Conservation (phyloP, 2,113 vertebrate species). For the Anolis sagrei region DNA sequence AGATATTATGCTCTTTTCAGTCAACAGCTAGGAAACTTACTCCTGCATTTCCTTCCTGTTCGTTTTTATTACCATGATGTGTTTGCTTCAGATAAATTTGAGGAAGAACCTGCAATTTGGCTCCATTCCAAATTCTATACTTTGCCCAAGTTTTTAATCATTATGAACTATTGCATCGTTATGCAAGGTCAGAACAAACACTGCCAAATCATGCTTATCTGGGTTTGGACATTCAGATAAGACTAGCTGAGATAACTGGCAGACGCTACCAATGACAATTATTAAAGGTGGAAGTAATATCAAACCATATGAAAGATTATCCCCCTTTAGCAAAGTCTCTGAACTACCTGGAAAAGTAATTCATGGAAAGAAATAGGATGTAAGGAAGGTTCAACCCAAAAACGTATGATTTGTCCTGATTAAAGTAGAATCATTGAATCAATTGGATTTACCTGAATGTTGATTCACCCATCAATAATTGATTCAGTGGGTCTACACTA, state of each 20-base stretch:
- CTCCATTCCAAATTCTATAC: slow-evolving; percentile 56
- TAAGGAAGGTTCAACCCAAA: neutral
- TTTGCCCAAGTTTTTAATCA: slow-evolving; percentile 54
- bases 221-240: slow-evolving; percentile 64
- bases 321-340: neutral
- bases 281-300: neutral
- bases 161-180: slow-evolving; percentile 56
- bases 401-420: too few species aligned
- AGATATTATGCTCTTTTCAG: slow-evolving; percentile 49
- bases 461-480: too few species aligned
- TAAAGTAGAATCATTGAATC: too few species aligned
- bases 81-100: slow-evolving; percentile 65
- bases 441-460: too few species aligned
- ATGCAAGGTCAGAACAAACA: slow-evolving; percentile 59
- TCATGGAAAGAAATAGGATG: neutral
- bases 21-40: slow-evolving; percentile 61
- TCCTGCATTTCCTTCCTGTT: slow-evolving; percentile 57
- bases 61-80: slow-evolving; percentile 64
- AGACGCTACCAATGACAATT: slow-evolving; percentile 53
- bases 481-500: too few species aligned
- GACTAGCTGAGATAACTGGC: slow-evolving; percentile 51
- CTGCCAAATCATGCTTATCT: slow-evolving; percentile 46
- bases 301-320: neutral
- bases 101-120: slow-evolving; percentile 60
- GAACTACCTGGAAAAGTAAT: neutral